These are phyloP conservation scores for Halyomorpha halys DNA, from an alignment of 1,140 invertebrate genomes.

Conservation along the genomic window DNA sequence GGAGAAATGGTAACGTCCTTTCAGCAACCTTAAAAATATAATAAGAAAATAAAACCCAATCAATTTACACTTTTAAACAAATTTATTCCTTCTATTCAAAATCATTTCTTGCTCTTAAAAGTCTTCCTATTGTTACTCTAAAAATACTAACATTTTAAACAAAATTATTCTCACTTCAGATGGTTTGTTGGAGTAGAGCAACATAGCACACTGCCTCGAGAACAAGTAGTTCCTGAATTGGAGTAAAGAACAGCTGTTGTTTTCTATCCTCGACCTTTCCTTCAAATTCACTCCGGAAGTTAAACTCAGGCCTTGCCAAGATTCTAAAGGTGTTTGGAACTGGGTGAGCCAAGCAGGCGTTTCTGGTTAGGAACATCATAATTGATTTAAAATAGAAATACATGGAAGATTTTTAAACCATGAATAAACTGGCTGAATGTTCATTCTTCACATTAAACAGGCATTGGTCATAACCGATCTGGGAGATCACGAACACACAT, in stretches of 20 bases:
- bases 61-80: not conserved
- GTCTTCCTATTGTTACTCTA: not conserved
- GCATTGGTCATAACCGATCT: no score
- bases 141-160: conserved; percentile 1
- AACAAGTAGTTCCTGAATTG: conserved; percentile 93
- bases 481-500: no score
- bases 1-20: conserved; percentile 72
- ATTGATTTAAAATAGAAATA: not conserved
- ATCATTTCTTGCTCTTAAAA: not conserved
- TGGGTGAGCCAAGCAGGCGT: conserved; percentile 67
- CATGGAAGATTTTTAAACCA: not conserved
- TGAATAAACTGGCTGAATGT: no score
- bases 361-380: conserved; percentile 38
- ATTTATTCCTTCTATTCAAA: not conserved
- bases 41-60: conserved; percentile 5
- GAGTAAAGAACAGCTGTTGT: conserved; percentile 62
- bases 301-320: conserved; percentile 73
- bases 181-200: conserved; percentile 63
- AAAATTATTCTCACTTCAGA: conserved; percentile 54
- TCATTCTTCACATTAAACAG: no score
- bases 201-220: conserved; percentile 79
- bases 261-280: conserved; percentile 55
- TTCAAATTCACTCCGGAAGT: conserved; percentile 53
- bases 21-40: conserved; percentile 64
- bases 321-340: conserved; percentile 63